Evolutionary conservation across 2,888 invertebrate species (phyloP).

Genomic region (Ommatoiulus sabulosus): DNA sequence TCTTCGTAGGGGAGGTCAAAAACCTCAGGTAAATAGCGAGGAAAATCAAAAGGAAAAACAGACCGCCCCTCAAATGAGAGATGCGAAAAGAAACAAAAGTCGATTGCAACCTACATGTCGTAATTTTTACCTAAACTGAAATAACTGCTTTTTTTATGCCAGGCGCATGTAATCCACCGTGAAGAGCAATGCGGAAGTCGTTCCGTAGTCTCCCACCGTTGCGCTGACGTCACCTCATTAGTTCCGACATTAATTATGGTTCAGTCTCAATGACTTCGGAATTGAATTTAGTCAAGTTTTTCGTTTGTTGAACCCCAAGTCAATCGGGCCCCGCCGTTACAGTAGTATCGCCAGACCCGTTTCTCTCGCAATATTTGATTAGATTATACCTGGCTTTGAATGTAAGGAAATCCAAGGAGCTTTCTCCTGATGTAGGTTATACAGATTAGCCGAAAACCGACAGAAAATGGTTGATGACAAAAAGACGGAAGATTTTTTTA

Average conservation of each 20-base stretch:
- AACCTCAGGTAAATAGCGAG: constrained; percentile 26
- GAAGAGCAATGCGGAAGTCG: constrained; percentile 34
- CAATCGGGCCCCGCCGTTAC: background rate
- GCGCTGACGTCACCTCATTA: constrained; percentile 22
- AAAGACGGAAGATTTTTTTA: too few species aligned
- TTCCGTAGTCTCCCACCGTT: background rate
- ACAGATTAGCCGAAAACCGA: background rate
- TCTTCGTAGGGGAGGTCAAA: background rate
- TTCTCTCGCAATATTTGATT: background rate
- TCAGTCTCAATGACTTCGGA: background rate
- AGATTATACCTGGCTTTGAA: background rate
- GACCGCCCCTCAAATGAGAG: constrained; percentile 9
- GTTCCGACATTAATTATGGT: constrained; percentile 42
- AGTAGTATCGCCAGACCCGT: background rate
- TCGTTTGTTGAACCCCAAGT: background rate
- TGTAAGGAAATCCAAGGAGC: background rate
- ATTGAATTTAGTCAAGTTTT: background rate
- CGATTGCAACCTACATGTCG: constrained; percentile 14
- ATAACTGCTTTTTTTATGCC: constrained; percentile 21
- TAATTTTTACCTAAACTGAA: constrained; percentile 28
- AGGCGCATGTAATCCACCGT: constrained; percentile 17
- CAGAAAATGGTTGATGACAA: background rate
- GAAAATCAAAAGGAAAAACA: constrained; percentile 3
- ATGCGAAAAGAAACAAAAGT: constrained; percentile 45
- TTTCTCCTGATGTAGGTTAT: background rate